Base-by-base conservation (phyloP, 1,140 invertebrate species). In the Drosophila sp. region DNA sequence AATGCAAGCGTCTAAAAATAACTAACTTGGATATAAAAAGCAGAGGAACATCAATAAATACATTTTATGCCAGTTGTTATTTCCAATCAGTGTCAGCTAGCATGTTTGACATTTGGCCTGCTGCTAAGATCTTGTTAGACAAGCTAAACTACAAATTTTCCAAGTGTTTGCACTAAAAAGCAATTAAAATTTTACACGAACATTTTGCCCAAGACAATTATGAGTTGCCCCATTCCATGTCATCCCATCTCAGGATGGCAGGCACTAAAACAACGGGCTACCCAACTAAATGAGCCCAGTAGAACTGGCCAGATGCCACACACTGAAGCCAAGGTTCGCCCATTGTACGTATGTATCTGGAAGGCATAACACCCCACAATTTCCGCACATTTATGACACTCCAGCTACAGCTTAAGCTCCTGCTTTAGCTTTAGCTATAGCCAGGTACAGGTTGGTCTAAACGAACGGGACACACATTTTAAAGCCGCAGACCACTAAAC, bases 101-200 rank as follows among this genome's bases (percentile, higher is more conserved):
- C 41, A 67, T 69, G 51, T 61, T 73, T 69, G 71, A 69, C 64
- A 67, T 69, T 69, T 73, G 65, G 40, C 65, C 65, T 32, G 65
- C 32, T 54, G 56, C 57, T 56, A 43, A 21, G 50, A 41, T 56
- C 61, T 73, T 73, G 71, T 73, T 62, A 57, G 57, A 69, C 71
- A 73, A 69, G 40, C 64, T 40, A 66, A 74, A 84, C 66, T 72
- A 79, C 80, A 86, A 86, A 86, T 87, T 86, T 81, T 81, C 78
- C 82, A 87, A 86, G 81, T 87, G 78, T 69, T 81, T 86, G 81
- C 82, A 86, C 81, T 86, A 82, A 86, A 86, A 86, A 87, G 82
- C 82, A 86, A 86, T 86, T 86, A 86, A 86, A 87, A 86, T 86
- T 86, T 87, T 87, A 86, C 81, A 86, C 81, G 81, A 87, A 80